A percentile compares a stretch with the other conserved stretches of the same genome.
phyloP scores from a whole-genome alignment of 1,140 invertebrate species.

The Colletes gigas region DNA sequence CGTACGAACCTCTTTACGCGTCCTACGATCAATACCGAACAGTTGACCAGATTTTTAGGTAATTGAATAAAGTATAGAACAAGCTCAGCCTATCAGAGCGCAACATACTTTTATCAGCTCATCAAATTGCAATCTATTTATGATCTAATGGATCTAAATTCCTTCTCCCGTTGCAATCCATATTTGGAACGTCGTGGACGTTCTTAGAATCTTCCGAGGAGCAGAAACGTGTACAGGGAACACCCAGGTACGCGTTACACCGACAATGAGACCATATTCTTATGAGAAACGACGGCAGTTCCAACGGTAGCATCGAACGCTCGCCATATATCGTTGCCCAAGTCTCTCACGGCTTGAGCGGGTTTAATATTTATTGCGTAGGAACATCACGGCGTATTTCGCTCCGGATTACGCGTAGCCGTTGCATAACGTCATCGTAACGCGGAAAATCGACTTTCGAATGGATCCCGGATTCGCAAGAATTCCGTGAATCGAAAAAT shows the following conservation, averaged over 20 bases:
- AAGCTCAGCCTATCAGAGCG: no score
- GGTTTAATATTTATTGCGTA: constrained; percentile 46
- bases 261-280: constrained; percentile 31
- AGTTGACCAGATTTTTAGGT: no score
- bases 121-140: no score
- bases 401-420: not conserved
- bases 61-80: no score
- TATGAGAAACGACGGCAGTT: constrained; percentile 30
- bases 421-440: not conserved
- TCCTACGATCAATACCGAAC: no score
- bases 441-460: not conserved
- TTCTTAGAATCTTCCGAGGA: no score
- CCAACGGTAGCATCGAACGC: constrained; percentile 10
- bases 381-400: constrained; percentile 27
- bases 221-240: not conserved
- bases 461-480: not conserved
- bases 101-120: no score
- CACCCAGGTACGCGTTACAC: not conserved
- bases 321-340: not conserved
- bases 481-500: not conserved
- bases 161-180: no score
- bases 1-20: no score
- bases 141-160: no score
- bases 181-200: no score
- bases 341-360: constrained; percentile 26